Evolutionary conservation across 1,140 invertebrate species (phyloP).

Genomic region (Orius laevigatus): DNA sequence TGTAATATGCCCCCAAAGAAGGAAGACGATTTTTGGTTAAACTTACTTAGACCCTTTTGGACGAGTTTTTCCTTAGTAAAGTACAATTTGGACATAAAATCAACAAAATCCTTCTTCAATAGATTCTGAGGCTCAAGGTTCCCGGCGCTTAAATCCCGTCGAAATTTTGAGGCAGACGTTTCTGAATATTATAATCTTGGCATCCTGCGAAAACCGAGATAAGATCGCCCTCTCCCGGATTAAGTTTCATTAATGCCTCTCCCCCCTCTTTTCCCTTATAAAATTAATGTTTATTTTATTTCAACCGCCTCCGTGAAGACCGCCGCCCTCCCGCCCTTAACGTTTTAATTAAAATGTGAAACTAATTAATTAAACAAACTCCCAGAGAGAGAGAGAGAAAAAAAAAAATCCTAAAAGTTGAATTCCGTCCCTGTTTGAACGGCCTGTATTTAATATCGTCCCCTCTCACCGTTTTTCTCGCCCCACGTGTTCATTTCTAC

Average conservation of each 20-base stretch:
- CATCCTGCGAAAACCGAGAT: too few species aligned
- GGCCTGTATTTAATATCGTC: not conserved
- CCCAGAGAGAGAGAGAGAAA: not conserved
- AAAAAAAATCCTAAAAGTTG: not conserved
- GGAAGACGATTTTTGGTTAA: too few species aligned
- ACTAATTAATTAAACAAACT: slow-evolving; percentile 16
- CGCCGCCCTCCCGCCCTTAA: not conserved
- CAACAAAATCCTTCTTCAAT: too few species aligned
- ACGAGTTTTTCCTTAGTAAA: too few species aligned
- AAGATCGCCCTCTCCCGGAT: not conserved
- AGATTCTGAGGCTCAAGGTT: too few species aligned
- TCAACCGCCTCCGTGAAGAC: slow-evolving; percentile 2
- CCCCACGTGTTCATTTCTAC: not conserved
- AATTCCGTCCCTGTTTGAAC: slow-evolving; percentile 3
- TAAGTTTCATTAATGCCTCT: slow-evolving; percentile 5
- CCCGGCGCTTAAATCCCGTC: too few species aligned
- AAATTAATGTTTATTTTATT: slow-evolving; percentile 17
- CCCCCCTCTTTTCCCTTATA: not conserved
- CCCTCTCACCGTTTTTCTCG: not conserved
- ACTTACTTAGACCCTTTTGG: too few species aligned
- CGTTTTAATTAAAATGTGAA: slow-evolving; percentile 14
- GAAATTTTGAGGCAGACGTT: too few species aligned
- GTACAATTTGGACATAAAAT: too few species aligned
- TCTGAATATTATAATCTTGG: too few species aligned
- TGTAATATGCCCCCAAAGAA: too few species aligned